Evolutionary conservation across 2,888 invertebrate species (phyloP), one percentile per base, ranked within the genome.

Genomic region (Pterostichus madidus): DNA sequence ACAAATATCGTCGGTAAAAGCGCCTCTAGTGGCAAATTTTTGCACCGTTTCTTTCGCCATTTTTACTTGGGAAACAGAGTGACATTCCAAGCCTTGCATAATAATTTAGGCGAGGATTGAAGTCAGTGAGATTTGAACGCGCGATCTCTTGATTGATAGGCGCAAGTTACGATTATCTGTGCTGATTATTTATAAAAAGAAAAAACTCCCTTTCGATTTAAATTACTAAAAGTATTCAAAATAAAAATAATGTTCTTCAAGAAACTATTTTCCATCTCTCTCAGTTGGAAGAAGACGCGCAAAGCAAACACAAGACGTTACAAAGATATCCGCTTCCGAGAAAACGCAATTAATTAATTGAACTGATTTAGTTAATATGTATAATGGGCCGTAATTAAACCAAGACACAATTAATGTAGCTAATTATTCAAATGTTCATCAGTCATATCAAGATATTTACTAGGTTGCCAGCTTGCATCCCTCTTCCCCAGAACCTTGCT

Each of bases 351-450:
- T 80, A 80, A 80, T 80, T 80, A 80, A 80, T 80, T 73, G 80
- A 56, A 73, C 80, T 80, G 71, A 80, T 80, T 80, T 80, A 80
- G 73, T 80, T 80, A 80, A 80, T 80, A 80, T 73, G 73, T 71
- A 80, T 80, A 80, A 80, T 80, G 73, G 71, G 80, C 56, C 56
- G 53, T 80, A 80, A 80, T 80, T 52, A 80, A 80, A 80, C 80
- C 71, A 61, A 80, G 80, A 80, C 59, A 78, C 80, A 73, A 80
- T 80, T 80, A 80, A 80, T 80, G 73, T 80, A 73, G n/a, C 73
- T 80, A 80, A 80, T 80, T 80, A 80, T 80, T 80, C 80, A 68
- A 80, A 80, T 80, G 80, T 44, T 80, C 80, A 80, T 80, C 80
- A 80, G 71, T 80, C 80, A 80, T 80, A 80, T 80, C 80, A 80